Base-by-base conservation (phyloP, 2,797 vertebrate species). In the Eleutherodactylus coqui region DNA sequence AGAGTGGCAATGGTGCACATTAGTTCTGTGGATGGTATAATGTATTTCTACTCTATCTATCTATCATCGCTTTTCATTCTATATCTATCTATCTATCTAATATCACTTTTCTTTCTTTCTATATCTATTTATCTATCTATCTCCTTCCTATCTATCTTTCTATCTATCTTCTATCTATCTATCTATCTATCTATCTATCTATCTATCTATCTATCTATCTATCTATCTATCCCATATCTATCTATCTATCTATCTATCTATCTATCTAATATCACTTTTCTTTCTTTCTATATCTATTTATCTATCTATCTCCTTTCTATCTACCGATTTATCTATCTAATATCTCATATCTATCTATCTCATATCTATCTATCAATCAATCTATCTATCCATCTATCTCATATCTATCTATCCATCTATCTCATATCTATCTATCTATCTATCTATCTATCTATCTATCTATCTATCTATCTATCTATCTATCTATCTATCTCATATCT, bases 201-300 rank as follows among this genome's bases (percentile, higher is more conserved):
- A 62, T 78, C 29, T 78, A 58, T 53, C 32, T 82, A 53, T 10
- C 38, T 70, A 27, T 47, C 21, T 70, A 70, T 70, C 45, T 34
- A 36, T 77, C 41, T 45, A 38, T 43, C 58, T 62, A 60, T 27
- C 55, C 10, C 4, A n/a, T 70, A 24, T 41, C 36, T 41, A 24
- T 64, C 62, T 64, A 64, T 64, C 29, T 34, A 34, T 34, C 62
- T 64, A 64, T 34, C 62, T 34, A 64, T 64, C 62, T 67, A 67
- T 16, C 55, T 53, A 62, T 78, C 29, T 78, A 58, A n/a, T n/a
- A n/a, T n/a, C n/a, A n/a, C n/a, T n/a, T n/a, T n/a, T n/a, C n/a
- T n/a, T n/a, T 53, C 32, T 82, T 38, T 10, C 38, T n/a, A n/a
- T 70, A 27, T 47, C 21, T 70, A 70, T 70, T 32, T 34, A 36